Conservation (phyloP, 2,797 vertebrate genomes). For the Rhinatrema bivittatum region DNA sequence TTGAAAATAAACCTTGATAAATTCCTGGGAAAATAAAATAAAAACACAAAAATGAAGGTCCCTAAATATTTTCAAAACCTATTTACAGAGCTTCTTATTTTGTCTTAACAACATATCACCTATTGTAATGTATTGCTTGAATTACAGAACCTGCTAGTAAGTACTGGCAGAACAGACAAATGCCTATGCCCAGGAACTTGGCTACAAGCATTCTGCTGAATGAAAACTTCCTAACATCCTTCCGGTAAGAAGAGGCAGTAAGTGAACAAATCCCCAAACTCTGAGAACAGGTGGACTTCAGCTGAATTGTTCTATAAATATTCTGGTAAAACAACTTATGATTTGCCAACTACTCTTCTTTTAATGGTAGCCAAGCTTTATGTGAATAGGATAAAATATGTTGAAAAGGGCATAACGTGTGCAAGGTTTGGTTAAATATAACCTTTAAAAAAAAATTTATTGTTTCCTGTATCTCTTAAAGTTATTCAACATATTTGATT, state of each 20-base stretch:
- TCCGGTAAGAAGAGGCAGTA: constrained; percentile 2
- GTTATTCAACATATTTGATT: neutral
- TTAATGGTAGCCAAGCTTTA: constrained; percentile 13
- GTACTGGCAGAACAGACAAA: constrained; percentile 1
- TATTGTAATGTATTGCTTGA: neutral
- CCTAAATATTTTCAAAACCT: too few species aligned
- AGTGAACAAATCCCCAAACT: too few species aligned
- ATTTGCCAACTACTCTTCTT: constrained; percentile 12
- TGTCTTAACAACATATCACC: neutral
- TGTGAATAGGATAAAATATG: constrained; percentile 8
- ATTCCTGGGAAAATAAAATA: too few species aligned
- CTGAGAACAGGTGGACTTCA: constrained; percentile 19
- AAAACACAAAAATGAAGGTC: too few species aligned
- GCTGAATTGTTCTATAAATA: constrained; percentile 21
- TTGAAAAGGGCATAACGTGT: neutral
- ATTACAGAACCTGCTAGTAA: neutral
- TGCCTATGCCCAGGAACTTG: neutral
- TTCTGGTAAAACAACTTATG: constrained; percentile 12
- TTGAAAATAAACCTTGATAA: too few species aligned
- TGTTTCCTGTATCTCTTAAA: constrained; percentile 3
- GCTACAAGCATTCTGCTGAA: neutral
- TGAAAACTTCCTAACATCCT: constrained; percentile 7
- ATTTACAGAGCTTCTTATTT: too few species aligned
- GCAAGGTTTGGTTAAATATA: constrained; percentile 1
- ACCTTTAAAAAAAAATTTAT: constrained; percentile 2